Base-by-base conservation (phyloP, 2,113 vertebrate genomes). In the Lycaon pictus region DNA sequence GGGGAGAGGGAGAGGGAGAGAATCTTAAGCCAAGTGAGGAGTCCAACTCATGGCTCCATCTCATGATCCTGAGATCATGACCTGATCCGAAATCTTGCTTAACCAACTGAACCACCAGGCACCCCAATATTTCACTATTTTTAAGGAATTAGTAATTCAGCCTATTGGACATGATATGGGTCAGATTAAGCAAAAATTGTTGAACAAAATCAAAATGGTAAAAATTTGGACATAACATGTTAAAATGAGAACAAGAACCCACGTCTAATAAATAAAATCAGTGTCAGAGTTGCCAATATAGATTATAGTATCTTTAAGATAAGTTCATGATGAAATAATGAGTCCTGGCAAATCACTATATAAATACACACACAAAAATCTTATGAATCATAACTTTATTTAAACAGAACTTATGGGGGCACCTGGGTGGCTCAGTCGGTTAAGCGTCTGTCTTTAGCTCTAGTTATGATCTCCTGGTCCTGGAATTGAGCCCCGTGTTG, bases 191-290 rank as follows among this genome's bases (percentile, higher is more conserved):
- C 15, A 82, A 96, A 11, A 84, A 12, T 80, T n/a, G 0, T 79
- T 83, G 35, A 87, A 56, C 15, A 90, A 51, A 95, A 82, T 60
- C 15, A 92, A 69, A 58, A 55, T 79, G 2, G 17, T 35, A 69
- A 80, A 96, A 77, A 82, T 69, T 96, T 89, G 32, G n/a, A 74
- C 11, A 43, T 91, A 77, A 11, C 3, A 32, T 71, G 15, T 95
- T 67, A 87, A 93, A 95, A 53, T 84, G 62, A 88, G 29, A 13
- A 43, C 37, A 35, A 69, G 20, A 95, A 63, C 2, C 9, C 5
- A 84, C 20, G 5, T n/a, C 20, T 81, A 35, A 69, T 23, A 84
- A 95, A 60, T 13, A 93, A 56, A 88, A 93, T 81, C 53, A 58
- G 5, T 81, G 32, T 58, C 55, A 76, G 3, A n/a, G 3, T 51